Conservation (phyloP, 2,888 invertebrate genomes). For the Leucophenga maculata region DNA sequence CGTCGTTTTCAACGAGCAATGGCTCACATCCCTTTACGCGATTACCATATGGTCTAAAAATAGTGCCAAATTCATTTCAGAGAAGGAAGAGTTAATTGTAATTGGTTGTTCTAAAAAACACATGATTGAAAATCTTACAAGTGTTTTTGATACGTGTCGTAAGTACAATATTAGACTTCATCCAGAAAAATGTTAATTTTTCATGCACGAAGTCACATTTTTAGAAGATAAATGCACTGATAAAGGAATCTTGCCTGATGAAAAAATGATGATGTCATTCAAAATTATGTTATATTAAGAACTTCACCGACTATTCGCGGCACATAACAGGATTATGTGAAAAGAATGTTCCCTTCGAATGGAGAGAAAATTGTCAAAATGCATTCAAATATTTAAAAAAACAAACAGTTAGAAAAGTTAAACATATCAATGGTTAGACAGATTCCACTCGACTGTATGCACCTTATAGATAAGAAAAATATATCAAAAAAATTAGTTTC, state of each 20-base stretch:
- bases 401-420: too few species aligned
- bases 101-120: constrained; percentile 42
- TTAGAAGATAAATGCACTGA: constrained; percentile 27
- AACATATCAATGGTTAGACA: too few species aligned
- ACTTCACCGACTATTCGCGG: too few species aligned
- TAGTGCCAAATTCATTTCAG: constrained; percentile 1
- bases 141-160: constrained; percentile 7
- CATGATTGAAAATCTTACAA: not conserved
- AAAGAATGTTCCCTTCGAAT: too few species aligned
- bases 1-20: not conserved
- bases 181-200: constrained; percentile 39
- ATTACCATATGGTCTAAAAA: constrained; percentile 42
- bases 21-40: constrained; percentile 43
- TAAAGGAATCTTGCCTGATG: constrained; percentile 22
- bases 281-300: constrained; percentile 6
- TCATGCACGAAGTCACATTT: constrained; percentile 26
- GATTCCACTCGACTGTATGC: too few species aligned
- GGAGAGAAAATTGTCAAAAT: too few species aligned
- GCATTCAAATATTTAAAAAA: constrained; percentile 14
- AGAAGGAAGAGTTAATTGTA: constrained; percentile 32
- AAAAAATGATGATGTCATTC: constrained; percentile 18
- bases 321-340: too few species aligned
- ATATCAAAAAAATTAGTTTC: too few species aligned
- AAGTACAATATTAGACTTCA: constrained; percentile 29
- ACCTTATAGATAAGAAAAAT: too few species aligned